Percentiles rank a stretch among this genome's conserved stretches.
Evolutionary conservation across 2,113 vertebrate species (phyloP).

Genomic region (Daphoenositta chrysoptera): DNA sequence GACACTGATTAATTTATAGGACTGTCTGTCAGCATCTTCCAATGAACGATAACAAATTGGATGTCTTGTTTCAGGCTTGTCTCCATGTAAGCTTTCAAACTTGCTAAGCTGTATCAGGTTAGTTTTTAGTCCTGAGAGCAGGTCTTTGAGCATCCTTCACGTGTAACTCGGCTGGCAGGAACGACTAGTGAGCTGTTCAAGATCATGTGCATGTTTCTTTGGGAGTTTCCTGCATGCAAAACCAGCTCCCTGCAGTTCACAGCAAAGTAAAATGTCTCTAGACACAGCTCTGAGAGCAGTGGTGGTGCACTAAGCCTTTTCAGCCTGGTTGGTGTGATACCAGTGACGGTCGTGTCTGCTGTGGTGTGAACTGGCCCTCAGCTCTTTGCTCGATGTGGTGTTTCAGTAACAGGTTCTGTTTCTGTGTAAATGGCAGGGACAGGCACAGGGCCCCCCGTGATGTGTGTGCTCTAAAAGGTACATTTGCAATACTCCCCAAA

Average conservation of each 20-base stretch:
- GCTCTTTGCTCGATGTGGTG: background rate
- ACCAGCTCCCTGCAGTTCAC: background rate
- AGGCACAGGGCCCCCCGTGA: accelerated
- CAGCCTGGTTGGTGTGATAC: background rate
- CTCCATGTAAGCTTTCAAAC: background rate
- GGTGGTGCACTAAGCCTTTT: background rate
- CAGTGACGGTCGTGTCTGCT: background rate
- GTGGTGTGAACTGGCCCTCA: background rate
- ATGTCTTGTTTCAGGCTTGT: background rate
- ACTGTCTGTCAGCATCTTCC: background rate
- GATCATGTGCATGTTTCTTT: accelerated
- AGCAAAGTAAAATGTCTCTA: background rate
- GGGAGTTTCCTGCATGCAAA: background rate
- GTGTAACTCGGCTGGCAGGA: background rate
- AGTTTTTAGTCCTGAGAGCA: background rate
- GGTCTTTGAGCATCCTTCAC: background rate
- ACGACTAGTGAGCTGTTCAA: background rate
- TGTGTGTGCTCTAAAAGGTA: background rate
- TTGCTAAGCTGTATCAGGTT: background rate
- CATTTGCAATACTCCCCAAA: accelerated
- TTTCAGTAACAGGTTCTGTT: background rate
- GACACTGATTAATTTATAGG: background rate
- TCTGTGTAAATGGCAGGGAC: background rate
- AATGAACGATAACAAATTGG: background rate
- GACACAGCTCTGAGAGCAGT: background rate